These are phyloP conservation scores for Erethizon dorsatum DNA, from an alignment of 2,797 vertebrate genomes.

Conservation along the genomic window DNA sequence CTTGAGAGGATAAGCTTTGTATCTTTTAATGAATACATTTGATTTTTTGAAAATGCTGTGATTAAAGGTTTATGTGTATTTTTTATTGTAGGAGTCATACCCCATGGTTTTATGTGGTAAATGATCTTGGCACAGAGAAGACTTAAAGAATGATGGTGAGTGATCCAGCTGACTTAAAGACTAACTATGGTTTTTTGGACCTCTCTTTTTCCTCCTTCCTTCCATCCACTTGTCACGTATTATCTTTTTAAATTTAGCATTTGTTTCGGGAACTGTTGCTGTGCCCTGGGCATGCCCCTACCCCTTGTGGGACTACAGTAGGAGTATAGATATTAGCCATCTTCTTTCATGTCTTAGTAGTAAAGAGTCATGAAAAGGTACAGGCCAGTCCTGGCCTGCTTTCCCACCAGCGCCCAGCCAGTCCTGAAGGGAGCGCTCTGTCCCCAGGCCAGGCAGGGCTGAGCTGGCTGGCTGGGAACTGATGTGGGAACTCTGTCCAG, in stretches of 20 bases:
- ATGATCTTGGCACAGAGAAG: constrained; percentile 84
- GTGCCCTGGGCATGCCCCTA: neutral
- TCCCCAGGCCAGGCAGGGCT: neutral
- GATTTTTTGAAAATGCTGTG: constrained; percentile 64
- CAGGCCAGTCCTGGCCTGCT: neutral
- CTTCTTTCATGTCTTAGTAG: neutral
- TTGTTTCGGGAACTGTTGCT: neutral
- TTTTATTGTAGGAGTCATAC: constrained; percentile 87
- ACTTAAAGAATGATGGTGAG: constrained; percentile 89
- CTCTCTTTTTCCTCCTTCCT: neutral
- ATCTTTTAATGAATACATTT: constrained; percentile 68
- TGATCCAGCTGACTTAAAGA: neutral
- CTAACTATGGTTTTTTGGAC: neutral
- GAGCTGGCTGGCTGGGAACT: neutral
- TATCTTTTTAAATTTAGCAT: neutral
- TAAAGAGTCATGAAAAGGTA: neutral
- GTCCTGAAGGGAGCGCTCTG: neutral
- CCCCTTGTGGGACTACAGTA: neutral
- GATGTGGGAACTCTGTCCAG: neutral
- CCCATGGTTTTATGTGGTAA: constrained; percentile 87
- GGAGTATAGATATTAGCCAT: neutral
- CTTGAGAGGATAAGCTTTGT: constrained; percentile 20
- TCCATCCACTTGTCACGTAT: neutral
- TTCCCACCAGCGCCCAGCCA: neutral
- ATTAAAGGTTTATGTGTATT: constrained; percentile 57